Base-by-base conservation (phyloP, 2,888 invertebrate species). In the Caenorhabditis sulstoni region DNA sequence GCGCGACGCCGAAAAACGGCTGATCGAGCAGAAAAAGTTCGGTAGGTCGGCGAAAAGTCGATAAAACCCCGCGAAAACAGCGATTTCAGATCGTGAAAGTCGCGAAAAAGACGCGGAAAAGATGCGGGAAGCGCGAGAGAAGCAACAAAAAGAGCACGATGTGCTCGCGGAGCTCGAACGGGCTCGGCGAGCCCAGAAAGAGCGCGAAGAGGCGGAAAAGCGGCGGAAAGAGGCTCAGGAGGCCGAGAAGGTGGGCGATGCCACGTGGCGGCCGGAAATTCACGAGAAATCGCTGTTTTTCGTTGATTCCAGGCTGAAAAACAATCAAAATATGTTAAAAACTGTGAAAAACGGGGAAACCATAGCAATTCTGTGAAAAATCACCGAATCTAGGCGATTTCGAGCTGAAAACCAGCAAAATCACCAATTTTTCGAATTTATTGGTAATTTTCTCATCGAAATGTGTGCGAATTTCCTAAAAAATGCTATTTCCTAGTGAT, bases 111-210 rank as follows among this genome's bases (percentile, higher is more conserved):
- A 67, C 3, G 20, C 7, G 9, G 62, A 75, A 14, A 39, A 47
- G 16, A 57, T 75, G n/a, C 45, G 50, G 41, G 22, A 41, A 1
- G 67, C 67, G 20, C 59, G 75, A 23, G 14, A 62, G 23, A 53
- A 61, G n/a, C 75, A 75, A 47, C 75, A 67, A 57, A 20, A 57
- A 41, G 61, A 61, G 14, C 57, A 75, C 22, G 55, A 75, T 59
- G 52, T 57, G 29, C 45, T 55, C 16, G 62, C 45, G 14, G 47
- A 49, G 16, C n/a, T 47, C 1, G 75, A 57, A 44, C 62, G 12
- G 22, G 8, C 47, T 11, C 61, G 62, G 20, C 67, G 49, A 11
- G 62, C 57, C 44, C 23, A 41, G 9, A 75, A 68, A 44, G 49
- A 50, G 37, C 53, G 41, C 35, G 62, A 66, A 49, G 41, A 55